A percentile compares a stretch with the other conserved stretches of the same genome.
Evolutionary conservation across 2,797 vertebrate genomes (phyloP).

Genomic region (Echiichthys vipera): DNA sequence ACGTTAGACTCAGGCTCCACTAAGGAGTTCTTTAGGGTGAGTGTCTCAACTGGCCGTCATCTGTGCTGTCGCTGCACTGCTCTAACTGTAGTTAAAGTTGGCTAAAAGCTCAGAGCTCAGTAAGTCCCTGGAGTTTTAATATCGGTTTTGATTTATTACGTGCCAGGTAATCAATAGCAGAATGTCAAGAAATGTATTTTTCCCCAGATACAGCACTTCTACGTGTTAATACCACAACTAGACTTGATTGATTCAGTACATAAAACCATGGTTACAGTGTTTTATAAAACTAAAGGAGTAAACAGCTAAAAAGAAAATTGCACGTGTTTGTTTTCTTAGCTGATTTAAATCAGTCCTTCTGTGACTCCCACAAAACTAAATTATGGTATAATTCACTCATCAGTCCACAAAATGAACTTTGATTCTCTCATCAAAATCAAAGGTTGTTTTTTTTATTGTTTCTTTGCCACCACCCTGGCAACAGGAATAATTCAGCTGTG

Average conservation of each 20-base stretch:
- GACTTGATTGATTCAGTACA: slow-evolving; percentile 39
- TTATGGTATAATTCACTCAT: no score
- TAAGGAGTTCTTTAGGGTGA: slow-evolving; percentile 99
- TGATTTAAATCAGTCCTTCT: slow-evolving; percentile 16
- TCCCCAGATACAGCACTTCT: slow-evolving; percentile 40
- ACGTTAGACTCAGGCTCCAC: slow-evolving; percentile 99
- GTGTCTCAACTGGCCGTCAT: slow-evolving; percentile 55
- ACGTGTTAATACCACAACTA: slow-evolving; percentile 3
- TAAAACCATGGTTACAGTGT: slow-evolving; percentile 22
- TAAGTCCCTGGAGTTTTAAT: slow-evolving; percentile 32
- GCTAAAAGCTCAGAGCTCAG: slow-evolving; percentile 29
- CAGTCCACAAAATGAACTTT: slow-evolving; percentile 41
- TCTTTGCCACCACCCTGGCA: slow-evolving; percentile 22
- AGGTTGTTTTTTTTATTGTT: not conserved
- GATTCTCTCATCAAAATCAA: slow-evolving; percentile 26
- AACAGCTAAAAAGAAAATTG: slow-evolving; percentile 11
- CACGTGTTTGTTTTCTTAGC: slow-evolving; percentile 33
- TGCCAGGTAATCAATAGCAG: slow-evolving; percentile 57
- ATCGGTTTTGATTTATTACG: slow-evolving; percentile 50
- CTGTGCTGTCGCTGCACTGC: slow-evolving; percentile 17
- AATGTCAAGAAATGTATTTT: slow-evolving; percentile 15
- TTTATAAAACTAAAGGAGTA: slow-evolving; percentile 18
- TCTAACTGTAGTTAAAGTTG: slow-evolving; percentile 18
- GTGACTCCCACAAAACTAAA: slow-evolving; percentile 21
- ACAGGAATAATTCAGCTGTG: slow-evolving; percentile 32